Conservation (phyloP, 1,140 invertebrate genomes). For the Lucilia sericata region DNA sequence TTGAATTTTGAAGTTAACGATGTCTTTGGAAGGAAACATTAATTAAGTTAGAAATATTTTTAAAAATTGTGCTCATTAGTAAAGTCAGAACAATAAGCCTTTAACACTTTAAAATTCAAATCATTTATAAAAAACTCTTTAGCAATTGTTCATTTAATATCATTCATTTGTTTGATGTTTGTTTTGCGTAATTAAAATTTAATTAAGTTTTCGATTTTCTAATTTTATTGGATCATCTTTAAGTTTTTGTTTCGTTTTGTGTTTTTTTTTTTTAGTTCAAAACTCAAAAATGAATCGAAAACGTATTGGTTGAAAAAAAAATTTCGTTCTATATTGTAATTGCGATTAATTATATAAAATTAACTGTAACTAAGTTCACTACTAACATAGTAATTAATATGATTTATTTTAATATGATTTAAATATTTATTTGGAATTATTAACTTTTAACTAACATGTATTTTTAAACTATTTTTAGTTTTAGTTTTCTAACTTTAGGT, state of each 20-base stretch:
- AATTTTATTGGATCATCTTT: not conserved
- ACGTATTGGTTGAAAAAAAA: conserved; percentile 56
- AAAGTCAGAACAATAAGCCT: no score
- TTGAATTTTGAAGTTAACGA: no score
- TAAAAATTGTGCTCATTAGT: no score
- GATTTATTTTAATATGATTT: not conserved
- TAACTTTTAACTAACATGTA: not conserved
- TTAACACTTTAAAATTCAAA: no score
- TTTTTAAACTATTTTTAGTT: conserved; percentile 30
- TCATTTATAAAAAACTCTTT: no score
- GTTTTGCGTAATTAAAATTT: not conserved
- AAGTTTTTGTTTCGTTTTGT: not conserved
- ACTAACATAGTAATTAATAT: no score
- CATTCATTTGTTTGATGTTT: not conserved
- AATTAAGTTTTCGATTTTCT: not conserved
- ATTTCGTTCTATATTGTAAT: conserved; percentile 66
- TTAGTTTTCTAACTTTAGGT: not conserved
- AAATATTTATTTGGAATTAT: not conserved
- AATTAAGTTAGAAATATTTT: no score
- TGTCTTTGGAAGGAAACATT: no score
- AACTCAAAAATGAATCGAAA: not conserved
- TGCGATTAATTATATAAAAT: not conserved
- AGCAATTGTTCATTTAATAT: not conserved
- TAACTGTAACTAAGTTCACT: no score
- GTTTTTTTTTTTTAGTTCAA: not conserved